phyloP scores from a whole-genome alignment of 2,888 invertebrate genomes.

The Apamea epomidion region DNA sequence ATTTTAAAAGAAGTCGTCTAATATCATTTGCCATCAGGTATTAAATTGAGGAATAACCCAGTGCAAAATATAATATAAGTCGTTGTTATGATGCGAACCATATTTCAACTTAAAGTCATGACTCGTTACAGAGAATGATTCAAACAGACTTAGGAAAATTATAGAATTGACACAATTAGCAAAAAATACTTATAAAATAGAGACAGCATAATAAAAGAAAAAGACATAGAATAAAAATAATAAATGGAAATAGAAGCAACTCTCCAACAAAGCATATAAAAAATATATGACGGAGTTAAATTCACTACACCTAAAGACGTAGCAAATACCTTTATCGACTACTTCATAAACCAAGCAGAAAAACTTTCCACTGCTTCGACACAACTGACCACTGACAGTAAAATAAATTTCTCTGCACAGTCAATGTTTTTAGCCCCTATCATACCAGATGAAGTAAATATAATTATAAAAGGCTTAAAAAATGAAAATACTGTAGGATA shows the following conservation, averaged over 20 bases:
- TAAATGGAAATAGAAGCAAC: neutral
- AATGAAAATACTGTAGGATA: too few relatives aligned
- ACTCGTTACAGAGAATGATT: neutral
- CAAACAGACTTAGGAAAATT: neutral
- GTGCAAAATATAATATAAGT: neutral
- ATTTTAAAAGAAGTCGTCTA: neutral
- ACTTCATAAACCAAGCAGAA: too few relatives aligned
- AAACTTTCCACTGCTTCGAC: too few relatives aligned
- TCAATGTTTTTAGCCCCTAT: too few relatives aligned
- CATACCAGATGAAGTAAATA: too few relatives aligned
- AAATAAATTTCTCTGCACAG: too few relatives aligned
- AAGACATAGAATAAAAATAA: neutral
- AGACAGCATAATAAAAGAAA: neutral
- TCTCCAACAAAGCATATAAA: neutral
- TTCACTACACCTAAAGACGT: neutral
- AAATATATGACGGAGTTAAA: neutral
- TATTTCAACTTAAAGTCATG: neutral
- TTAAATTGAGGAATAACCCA: neutral
- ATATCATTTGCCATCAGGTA: neutral
- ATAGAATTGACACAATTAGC: neutral
- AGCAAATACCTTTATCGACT: too few relatives aligned
- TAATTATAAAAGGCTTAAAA: too few relatives aligned
- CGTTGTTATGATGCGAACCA: neutral
- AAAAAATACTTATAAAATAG: neutral
- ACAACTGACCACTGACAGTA: too few relatives aligned